Evolutionary conservation across 64 coral and sea anemone genomes (phyloP).

Genomic region (Trachythela sp.): DNA sequence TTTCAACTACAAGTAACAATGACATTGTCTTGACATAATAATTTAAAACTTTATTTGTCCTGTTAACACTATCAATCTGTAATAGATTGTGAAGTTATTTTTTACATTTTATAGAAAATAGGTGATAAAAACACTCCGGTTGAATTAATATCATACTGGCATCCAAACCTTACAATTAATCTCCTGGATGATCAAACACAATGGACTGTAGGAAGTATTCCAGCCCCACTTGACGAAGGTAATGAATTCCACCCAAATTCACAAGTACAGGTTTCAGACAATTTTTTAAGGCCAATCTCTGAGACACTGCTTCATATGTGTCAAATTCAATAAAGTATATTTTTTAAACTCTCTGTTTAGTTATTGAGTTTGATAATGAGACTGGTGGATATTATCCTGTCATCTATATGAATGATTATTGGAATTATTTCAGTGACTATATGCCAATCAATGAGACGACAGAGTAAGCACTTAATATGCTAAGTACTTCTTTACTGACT

Average conservation of each 20-base stretch:
- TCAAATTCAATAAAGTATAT: background rate
- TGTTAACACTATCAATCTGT: no score
- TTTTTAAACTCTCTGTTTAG: background rate
- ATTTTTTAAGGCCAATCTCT: no score
- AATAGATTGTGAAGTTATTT: no score
- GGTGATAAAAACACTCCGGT: conserved; percentile 46
- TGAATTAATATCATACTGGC: conserved; percentile 94
- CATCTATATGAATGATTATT: conserved; percentile 10
- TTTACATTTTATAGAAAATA: conserved; percentile 7
- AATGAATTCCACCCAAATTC: background rate
- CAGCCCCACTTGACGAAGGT: conserved; percentile 96
- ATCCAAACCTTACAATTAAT: conserved; percentile 94
- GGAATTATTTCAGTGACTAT: conserved; percentile 27
- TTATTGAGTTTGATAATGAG: conserved; percentile 10
- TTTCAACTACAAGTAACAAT: no score
- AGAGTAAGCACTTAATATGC: background rate
- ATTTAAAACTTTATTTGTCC: no score
- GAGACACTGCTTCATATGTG: no score
- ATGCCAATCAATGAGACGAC: conserved; percentile 25
- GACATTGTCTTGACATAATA: no score
- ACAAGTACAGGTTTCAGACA: background rate
- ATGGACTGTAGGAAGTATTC: conserved; percentile 72
- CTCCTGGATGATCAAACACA: conserved; percentile 88
- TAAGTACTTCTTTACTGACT: no score
- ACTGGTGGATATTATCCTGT: conserved; percentile 10